A percentile compares a stretch with the other conserved stretches of the same genome.
phyloP scores from a whole-genome alignment of 2,888 invertebrate genomes.

The Phyllotreta striolata region DNA sequence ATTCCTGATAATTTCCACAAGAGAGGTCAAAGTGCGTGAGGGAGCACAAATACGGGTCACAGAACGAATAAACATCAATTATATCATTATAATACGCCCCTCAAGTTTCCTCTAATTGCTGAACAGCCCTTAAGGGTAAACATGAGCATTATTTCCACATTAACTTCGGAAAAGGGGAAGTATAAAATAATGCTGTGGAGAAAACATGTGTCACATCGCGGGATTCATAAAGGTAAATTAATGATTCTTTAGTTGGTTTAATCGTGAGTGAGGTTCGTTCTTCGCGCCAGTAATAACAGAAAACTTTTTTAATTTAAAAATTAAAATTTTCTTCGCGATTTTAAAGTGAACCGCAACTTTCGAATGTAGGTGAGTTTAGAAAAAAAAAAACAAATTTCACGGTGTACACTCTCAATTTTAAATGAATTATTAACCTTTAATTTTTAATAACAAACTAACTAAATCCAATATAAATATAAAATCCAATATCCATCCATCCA shows the following conservation, averaged over 20 bases:
- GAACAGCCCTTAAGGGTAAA: constrained; percentile 33
- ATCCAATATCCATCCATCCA: no score
- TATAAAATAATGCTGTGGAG: constrained; percentile 19
- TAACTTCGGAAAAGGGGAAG: constrained; percentile 26
- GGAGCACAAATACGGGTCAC: constrained; percentile 35
- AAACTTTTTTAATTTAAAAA: no score
- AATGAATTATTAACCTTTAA: no score
- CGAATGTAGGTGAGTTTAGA: no score
- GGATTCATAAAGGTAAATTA: constrained; percentile 10
- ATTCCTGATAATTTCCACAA: constrained; percentile 28
- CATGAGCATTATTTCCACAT: constrained; percentile 34
- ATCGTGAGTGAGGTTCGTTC: no score
- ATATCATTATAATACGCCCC: constrained; percentile 34
- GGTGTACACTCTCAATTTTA: no score
- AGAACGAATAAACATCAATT: constrained; percentile 37
- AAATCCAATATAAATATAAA: no score
- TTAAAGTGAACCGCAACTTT: no score
- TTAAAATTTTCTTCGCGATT: no score
- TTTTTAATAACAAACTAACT: no score
- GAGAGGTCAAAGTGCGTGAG: constrained; percentile 34
- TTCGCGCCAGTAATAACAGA: no score
- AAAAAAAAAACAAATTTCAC: no score
- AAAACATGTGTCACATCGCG: constrained; percentile 8
- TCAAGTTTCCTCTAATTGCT: constrained; percentile 32
- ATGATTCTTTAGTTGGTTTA: not conserved